Percentiles rank a stretch among this genome's conserved stretches.
These are phyloP conservation scores for Ochotona curzoniae DNA, from an alignment of 2,113 vertebrate species.

Conservation along the genomic window DNA sequence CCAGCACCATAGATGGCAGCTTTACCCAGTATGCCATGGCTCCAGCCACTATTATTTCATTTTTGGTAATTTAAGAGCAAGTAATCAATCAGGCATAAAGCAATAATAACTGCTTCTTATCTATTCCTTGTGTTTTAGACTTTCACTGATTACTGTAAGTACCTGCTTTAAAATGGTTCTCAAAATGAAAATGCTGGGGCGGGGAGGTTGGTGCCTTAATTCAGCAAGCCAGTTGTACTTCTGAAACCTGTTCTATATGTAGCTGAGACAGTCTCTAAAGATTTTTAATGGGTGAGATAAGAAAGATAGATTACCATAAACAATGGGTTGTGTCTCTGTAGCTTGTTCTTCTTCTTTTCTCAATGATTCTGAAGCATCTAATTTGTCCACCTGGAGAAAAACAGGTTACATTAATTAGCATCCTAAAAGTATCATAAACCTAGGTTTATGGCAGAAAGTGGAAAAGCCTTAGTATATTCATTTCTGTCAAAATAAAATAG, in stretches of 20 bases:
- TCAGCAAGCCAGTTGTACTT: neutral
- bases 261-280: neutral
- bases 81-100: neutral
- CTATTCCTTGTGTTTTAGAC: neutral
- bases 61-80: slow-evolving; percentile 44
- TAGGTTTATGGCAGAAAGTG: slow-evolving; percentile 89
- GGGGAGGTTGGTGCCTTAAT: neutral
- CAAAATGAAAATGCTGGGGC: neutral
- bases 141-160: slow-evolving; percentile 3
- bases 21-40: too few relatives aligned
- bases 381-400: slow-evolving; percentile 96
- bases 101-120: neutral
- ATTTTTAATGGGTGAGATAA: neutral
- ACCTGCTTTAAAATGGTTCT: slow-evolving; percentile 19
- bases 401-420: slow-evolving; percentile 77
- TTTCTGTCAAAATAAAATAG: slow-evolving; percentile 85
- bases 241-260: slow-evolving; percentile 16
- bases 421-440: slow-evolving; percentile 72
- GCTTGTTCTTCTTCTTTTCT: slow-evolving; percentile 99
- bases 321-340: slow-evolving; percentile 98
- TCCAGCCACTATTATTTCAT: neutral
- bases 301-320: slow-evolving; percentile 92
- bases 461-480: slow-evolving; percentile 91
- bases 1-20: too few relatives aligned
- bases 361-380: slow-evolving; percentile 97